These are phyloP conservation scores for Caenorhabditis latens DNA, from an alignment of 1,140 invertebrate species.

Conservation along the genomic window DNA sequence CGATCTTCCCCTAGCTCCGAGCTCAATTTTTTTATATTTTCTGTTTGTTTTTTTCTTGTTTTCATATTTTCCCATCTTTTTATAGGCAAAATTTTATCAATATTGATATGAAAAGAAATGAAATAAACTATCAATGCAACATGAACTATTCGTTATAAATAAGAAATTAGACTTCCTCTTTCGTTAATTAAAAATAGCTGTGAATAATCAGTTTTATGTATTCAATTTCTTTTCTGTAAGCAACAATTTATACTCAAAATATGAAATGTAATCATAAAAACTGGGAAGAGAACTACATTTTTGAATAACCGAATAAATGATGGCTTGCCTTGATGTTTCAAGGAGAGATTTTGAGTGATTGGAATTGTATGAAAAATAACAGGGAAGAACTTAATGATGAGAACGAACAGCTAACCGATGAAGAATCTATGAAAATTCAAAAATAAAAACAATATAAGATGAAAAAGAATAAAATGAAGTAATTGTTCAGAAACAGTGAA, in stretches of 20 bases:
- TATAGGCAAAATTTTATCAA: constrained; percentile 30
- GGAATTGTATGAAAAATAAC: constrained; percentile 10
- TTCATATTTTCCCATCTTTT: neutral
- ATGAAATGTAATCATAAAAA: neutral
- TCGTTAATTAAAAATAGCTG: too few species aligned
- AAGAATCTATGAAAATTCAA: neutral
- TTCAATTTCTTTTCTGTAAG: neutral
- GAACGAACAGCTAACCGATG: constrained; percentile 44
- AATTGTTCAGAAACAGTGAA: neutral
- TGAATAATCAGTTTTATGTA: too few species aligned
- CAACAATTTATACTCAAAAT: neutral
- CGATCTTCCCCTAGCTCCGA: constrained; percentile 36
- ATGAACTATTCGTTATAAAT: too few species aligned
- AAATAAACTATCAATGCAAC: too few species aligned
- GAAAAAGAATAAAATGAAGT: neutral
- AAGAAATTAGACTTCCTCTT: too few species aligned
- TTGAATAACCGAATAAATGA: neutral
- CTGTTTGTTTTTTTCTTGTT: neutral
- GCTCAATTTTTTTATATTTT: constrained; percentile 10
- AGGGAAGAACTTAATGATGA: neutral
- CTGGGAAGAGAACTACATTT: neutral
- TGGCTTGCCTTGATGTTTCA: neutral
- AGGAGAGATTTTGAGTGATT: neutral
- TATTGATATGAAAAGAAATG: neutral
- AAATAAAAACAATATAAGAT: neutral